Evolutionary conservation across 2,113 vertebrate genomes (phyloP).

Genomic region (Leucopsar rothschildi): DNA sequence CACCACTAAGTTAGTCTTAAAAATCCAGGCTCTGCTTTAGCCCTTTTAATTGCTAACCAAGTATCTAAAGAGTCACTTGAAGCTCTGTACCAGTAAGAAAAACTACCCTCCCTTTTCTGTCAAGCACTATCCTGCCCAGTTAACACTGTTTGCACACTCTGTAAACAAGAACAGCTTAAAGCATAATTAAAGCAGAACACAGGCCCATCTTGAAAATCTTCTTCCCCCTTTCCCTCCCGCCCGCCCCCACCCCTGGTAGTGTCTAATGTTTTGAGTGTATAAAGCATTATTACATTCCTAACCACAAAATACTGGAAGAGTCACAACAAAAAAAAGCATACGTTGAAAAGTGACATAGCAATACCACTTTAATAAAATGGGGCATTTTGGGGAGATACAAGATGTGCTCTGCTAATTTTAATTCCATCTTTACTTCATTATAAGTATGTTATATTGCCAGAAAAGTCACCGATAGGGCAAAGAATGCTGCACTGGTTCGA

Average conservation of each 20-base stretch:
- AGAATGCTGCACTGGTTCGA: constrained; percentile 10
- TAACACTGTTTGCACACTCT: constrained; percentile 69
- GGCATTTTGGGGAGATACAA: constrained; percentile 31
- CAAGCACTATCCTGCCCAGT: constrained; percentile 43
- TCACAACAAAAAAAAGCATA: constrained; percentile 47
- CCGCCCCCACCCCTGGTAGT: not conserved
- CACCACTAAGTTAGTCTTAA: constrained; percentile 60
- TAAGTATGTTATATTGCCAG: constrained; percentile 32
- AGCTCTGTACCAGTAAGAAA: constrained; percentile 63
- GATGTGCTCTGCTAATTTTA: constrained; percentile 42
- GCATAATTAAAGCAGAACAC: constrained; percentile 70
- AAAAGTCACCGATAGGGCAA: not conserved
- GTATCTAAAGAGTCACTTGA: constrained; percentile 49
- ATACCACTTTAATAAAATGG: constrained; percentile 53
- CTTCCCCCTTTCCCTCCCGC: constrained; percentile 9
- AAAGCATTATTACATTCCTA: constrained; percentile 71
- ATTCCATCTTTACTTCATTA: constrained; percentile 3
- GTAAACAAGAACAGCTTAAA: constrained; percentile 74
- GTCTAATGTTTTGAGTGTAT: constrained; percentile 62
- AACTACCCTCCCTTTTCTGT: constrained; percentile 29
- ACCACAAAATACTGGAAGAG: constrained; percentile 64
- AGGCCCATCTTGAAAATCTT: constrained; percentile 60
- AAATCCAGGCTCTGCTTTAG: constrained; percentile 63
- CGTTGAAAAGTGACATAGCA: constrained; percentile 61
- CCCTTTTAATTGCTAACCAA: constrained; percentile 53